Percentiles rank a stretch among this genome's conserved stretches.
Evolutionary conservation across 2,797 vertebrate genomes (phyloP).

Genomic region (Hippocampus kuda): DNA sequence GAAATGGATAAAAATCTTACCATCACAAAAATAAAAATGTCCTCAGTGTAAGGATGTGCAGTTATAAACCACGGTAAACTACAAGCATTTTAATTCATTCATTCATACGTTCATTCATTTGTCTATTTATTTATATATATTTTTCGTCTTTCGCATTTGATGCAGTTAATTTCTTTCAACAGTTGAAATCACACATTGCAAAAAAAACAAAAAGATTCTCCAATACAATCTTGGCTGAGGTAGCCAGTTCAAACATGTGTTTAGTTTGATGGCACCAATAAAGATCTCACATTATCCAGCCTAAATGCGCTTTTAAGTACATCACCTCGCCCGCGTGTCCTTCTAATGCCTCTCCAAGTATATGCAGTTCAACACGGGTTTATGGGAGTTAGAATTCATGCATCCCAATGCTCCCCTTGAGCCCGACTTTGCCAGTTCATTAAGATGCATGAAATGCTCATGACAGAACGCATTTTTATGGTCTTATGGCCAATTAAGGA

Average conservation of each 20-base stretch:
- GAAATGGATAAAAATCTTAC: background rate
- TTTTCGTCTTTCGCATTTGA: no score
- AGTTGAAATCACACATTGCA: no score
- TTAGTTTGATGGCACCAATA: background rate
- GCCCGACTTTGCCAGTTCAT: slow-evolving; percentile 5
- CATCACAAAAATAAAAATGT: background rate
- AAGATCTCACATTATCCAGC: background rate
- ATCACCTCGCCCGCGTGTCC: background rate
- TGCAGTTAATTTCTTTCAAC: no score
- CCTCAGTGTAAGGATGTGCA: background rate
- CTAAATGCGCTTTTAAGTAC: background rate
- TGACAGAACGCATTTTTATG: background rate
- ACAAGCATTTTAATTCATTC: no score
- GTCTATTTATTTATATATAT: no score
- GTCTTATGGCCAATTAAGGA: background rate
- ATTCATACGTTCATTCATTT: no score
- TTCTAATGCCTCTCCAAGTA: background rate
- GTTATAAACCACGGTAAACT: no score
- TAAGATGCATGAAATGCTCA: slow-evolving; percentile 1
- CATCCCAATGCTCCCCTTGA: background rate
- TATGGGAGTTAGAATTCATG: background rate
- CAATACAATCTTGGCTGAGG: background rate
- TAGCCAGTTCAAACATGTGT: background rate
- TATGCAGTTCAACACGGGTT: background rate
- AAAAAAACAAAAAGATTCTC: no score